Evolutionary conservation across 2,888 invertebrate genomes (phyloP).

Genomic region (Argyra leucocephala): DNA sequence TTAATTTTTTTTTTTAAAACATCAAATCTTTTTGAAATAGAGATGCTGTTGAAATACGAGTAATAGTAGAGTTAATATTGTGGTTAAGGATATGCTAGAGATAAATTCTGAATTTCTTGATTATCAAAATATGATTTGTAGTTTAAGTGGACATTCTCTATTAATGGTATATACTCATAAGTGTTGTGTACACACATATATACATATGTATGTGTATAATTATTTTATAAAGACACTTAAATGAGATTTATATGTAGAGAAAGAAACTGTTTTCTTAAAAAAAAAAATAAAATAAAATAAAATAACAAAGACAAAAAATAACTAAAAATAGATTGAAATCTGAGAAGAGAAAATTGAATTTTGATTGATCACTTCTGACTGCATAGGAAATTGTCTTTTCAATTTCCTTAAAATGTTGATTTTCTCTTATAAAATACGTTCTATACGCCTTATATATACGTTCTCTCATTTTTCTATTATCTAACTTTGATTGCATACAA

Average conservation of each 20-base stretch:
- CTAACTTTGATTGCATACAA: neutral
- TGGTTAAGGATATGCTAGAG: too few relatives aligned
- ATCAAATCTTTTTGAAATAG: neutral
- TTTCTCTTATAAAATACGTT: neutral
- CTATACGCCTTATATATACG: neutral
- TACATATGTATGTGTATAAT: too few relatives aligned
- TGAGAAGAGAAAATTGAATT: slow-evolving; percentile 10
- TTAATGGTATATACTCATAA: too few relatives aligned
- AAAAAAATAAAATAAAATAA: too few relatives aligned
- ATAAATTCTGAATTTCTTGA: too few relatives aligned
- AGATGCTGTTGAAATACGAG: neutral
- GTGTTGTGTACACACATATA: too few relatives aligned
- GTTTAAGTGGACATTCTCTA: too few relatives aligned
- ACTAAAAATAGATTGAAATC: neutral
- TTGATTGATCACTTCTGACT: slow-evolving; percentile 10
- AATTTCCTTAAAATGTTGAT: neutral
- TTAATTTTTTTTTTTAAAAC: neutral
- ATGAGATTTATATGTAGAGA: too few relatives aligned
- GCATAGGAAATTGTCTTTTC: neutral
- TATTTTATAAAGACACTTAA: too few relatives aligned
- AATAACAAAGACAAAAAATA: neutral
- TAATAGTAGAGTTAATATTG: too few relatives aligned
- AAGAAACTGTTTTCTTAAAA: too few relatives aligned
- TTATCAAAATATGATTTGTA: too few relatives aligned
- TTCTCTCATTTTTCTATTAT: neutral